A percentile compares a stretch with the other conserved stretches of the same genome.
Evolutionary conservation across 2,797 vertebrate genomes (phyloP).

Genomic region (Mormyrops attenuatus): DNA sequence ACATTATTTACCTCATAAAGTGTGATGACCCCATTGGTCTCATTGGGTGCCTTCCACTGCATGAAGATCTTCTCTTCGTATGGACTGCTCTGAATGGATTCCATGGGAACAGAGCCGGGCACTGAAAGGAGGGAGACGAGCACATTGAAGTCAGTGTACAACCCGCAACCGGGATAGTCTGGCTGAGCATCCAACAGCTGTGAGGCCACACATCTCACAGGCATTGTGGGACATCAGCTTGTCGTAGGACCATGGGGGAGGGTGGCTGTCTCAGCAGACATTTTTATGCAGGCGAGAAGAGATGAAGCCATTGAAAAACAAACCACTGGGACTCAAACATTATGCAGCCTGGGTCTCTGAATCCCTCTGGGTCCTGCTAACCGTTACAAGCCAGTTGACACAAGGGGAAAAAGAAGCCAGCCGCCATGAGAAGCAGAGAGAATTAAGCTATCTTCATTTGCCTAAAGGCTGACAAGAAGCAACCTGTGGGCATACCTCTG

Average conservation of each 20-base stretch:
- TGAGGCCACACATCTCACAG: background rate
- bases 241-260: background rate
- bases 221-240: background rate
- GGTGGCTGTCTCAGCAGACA: constrained; percentile 23
- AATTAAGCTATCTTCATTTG: constrained; percentile 24
- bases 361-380: constrained; percentile 14
- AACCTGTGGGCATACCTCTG: background rate
- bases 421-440: background rate
- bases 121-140: constrained; percentile 57
- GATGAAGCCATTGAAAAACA: constrained; percentile 6
- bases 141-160: background rate
- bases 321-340: constrained; percentile 4
- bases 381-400: background rate
- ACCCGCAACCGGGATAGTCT: background rate
- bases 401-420: background rate
- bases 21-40: constrained; percentile 94
- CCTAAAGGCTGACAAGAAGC: background rate
- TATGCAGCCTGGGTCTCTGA: background rate
- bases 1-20: constrained; percentile 79
- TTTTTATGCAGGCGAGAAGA: background rate
- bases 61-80: constrained; percentile 98
- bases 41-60: constrained; percentile 96
- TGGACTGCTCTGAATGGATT: constrained; percentile 89
- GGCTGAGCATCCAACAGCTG: background rate
- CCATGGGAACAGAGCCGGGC: constrained; percentile 81